Percentiles rank a stretch among this genome's conserved stretches.
These are phyloP conservation scores for Haemorhous mexicanus DNA, from an alignment of 2,113 vertebrate genomes.

Conservation along the genomic window DNA sequence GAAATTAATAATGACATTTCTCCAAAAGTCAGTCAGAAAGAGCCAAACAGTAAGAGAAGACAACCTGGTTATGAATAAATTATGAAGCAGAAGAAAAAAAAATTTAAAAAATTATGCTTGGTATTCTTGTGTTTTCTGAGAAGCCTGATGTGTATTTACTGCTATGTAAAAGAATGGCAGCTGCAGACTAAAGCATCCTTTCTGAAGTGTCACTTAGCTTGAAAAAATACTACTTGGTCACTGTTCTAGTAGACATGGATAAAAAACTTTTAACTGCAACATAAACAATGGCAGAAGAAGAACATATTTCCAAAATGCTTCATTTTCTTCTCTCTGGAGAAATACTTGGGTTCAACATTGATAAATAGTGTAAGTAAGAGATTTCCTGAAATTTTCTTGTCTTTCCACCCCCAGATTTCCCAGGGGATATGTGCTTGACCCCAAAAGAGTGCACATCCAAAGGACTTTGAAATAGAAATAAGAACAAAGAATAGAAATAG, in stretches of 20 bases:
- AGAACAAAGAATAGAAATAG: neutral
- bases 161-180: neutral
- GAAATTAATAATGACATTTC: neutral
- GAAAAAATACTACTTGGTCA: neutral
- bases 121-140: neutral
- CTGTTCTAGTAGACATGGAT: neutral
- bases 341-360: neutral
- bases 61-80: slow-evolving; percentile 6
- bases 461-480: slow-evolving; percentile 16
- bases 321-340: slow-evolving; percentile 37
- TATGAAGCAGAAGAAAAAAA: neutral
- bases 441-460: neutral
- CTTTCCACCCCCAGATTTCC: slow-evolving; percentile 53
- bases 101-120: neutral
- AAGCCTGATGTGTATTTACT: neutral
- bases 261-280: slow-evolving; percentile 15
- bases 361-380: slow-evolving; percentile 33
- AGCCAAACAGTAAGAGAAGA: neutral
- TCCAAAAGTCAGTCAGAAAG: neutral
- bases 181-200: neutral
- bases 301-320: neutral
- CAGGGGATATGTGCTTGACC: slow-evolving; percentile 39
- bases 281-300: slow-evolving; percentile 18
- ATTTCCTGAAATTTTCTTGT: slow-evolving; percentile 28
- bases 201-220: neutral